phyloP scores from a whole-genome alignment of 2,797 vertebrate species.

The Sus cebifrons region DNA sequence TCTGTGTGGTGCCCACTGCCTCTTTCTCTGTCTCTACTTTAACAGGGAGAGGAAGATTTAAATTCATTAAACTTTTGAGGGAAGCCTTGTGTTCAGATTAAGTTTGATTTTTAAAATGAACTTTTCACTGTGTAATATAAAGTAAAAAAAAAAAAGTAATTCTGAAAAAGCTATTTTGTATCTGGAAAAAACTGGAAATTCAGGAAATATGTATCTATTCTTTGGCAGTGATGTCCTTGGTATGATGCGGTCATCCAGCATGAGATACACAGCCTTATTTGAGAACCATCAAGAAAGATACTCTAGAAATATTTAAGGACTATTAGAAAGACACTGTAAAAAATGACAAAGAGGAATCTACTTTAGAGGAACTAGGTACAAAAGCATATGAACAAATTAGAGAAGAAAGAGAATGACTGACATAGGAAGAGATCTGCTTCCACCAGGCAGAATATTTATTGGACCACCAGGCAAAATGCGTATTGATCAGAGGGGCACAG shows the following conservation, averaged over 20 bases:
- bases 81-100: constrained; percentile 1
- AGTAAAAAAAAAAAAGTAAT: neutral
- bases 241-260: neutral
- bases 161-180: neutral
- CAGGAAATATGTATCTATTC: neutral
- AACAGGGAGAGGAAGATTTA: neutral
- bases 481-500: neutral
- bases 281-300: neutral
- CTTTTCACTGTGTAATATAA: neutral
- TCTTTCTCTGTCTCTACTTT: constrained; percentile 8
- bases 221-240: neutral
- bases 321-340: neutral
- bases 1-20: neutral
- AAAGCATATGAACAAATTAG: constrained; percentile 10
- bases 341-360: neutral
- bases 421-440: neutral
- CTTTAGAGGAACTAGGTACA: neutral
- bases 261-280: neutral
- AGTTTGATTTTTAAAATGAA: constrained; percentile 35
- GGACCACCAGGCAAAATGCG: too few relatives aligned
- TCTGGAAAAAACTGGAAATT: neutral
- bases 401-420: neutral
- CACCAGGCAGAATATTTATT: neutral
- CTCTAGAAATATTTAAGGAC: neutral
- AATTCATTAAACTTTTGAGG: neutral